Base-by-base conservation (phyloP, 2,888 invertebrate genomes). In the Colostygia pectinataria region DNA sequence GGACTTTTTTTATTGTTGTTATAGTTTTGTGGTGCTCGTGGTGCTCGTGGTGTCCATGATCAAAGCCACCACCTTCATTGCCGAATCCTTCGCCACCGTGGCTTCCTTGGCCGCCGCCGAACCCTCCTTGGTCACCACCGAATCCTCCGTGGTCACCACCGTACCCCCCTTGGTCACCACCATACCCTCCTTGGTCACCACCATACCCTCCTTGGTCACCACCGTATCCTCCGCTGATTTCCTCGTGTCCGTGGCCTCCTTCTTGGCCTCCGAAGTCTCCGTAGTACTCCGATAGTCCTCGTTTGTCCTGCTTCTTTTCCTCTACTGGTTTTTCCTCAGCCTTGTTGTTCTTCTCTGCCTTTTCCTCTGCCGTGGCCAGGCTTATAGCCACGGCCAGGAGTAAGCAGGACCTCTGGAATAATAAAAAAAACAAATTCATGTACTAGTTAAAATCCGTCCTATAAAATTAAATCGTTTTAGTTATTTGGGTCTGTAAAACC, bases 1-100 rank as follows among this genome's bases (percentile, higher is more conserved):
- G 91, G 14, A 96, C 93, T 57, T 95, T 95, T 72, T 94, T 95
- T 40, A 93, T 86, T 38, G 93, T 85, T 7, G 94, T 94, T 61
- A 94, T 89, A 7, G 93, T 93, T 80, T 93, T 94, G 59, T 91
- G 91, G 64, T 94, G 93, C 48, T 90, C 80, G 64, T 94, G 93
- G 47, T 90, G 80, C 55, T 89, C 88, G 41, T 81, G 40, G 55
- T 63, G 41, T 39, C 54, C 68, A 76, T 53, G 44, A 7, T 36
- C 25, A 8, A 34, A 33, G 24, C 34, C 36, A 24, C 8, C 32
- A 3, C 33, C 6, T 20, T 38, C 18, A 1, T 70, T 70, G 12
- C 71, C 71, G 12, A 68, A 70, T 25, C 59, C 77, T 44, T 24
- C 29, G 13, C 37, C 37, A 5, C 36, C 43, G 18, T 39, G 39